phyloP scores from a whole-genome alignment of 2,888 invertebrate species.

The Lottia gigantea region DNA sequence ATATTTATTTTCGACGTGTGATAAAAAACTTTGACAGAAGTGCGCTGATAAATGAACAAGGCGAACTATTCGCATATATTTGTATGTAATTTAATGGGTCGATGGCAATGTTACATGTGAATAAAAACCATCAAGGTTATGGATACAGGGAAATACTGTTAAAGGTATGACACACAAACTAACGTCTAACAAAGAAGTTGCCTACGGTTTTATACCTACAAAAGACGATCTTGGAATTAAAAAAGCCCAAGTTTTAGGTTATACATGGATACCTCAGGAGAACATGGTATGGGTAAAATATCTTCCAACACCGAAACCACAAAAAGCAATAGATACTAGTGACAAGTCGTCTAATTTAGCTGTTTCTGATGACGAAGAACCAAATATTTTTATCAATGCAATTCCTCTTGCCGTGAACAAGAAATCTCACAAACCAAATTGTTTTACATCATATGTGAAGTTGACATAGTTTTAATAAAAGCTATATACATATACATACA shows the following conservation, averaged over 20 bases:
- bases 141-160: slow-evolving; percentile 53
- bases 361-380: slow-evolving; percentile 14
- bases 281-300: slow-evolving; percentile 56
- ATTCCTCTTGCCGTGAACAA: slow-evolving; percentile 16
- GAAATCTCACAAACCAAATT: slow-evolving; percentile 13
- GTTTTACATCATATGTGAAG: neutral
- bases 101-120: slow-evolving; percentile 57
- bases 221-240: slow-evolving; percentile 48
- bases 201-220: slow-evolving; percentile 54
- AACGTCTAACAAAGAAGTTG: slow-evolving; percentile 46
- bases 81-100: slow-evolving; percentile 60
- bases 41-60: slow-evolving; percentile 45
- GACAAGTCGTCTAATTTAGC: neutral
- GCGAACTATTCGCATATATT: slow-evolving; percentile 54
- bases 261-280: slow-evolving; percentile 59
- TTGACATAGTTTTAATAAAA: too few relatives aligned
- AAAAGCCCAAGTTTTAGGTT: slow-evolving; percentile 47
- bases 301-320: slow-evolving; percentile 24
- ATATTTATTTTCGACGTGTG: slow-evolving; percentile 52
- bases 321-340: neutral
- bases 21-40: slow-evolving; percentile 55
- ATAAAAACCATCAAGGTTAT: slow-evolving; percentile 46
- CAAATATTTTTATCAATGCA: slow-evolving; percentile 17
- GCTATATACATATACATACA: too few relatives aligned
- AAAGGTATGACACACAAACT: slow-evolving; percentile 46